Conservation (phyloP, 2,888 invertebrate species). For the Drosophila mayaguana region DNA sequence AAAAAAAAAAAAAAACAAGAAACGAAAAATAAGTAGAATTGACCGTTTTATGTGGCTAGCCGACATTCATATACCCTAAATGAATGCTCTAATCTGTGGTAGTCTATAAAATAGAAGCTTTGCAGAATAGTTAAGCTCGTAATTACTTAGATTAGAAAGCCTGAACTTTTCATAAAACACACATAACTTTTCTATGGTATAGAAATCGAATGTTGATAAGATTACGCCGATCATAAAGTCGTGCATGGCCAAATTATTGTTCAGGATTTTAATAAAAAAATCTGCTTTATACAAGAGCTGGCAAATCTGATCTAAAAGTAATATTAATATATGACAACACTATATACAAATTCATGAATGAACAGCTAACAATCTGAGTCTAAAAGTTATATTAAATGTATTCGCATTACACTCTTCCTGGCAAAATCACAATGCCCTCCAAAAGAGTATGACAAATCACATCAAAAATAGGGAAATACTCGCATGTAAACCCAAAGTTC, state of each 20-base stretch:
- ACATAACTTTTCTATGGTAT: neutral
- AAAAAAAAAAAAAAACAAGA: neutral
- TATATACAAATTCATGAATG: too few species aligned
- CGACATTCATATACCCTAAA: neutral
- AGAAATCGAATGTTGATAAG: neutral
- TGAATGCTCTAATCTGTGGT: neutral
- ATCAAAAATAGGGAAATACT: constrained; percentile 20
- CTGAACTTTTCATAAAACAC: neutral
- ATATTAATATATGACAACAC: too few species aligned
- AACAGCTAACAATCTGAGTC: too few species aligned
- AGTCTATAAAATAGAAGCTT: neutral
- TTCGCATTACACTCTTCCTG: neutral
- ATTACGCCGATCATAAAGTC: neutral
- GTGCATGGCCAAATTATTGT: neutral
- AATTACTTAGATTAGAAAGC: neutral
- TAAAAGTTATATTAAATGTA: neutral
- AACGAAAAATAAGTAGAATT: neutral
- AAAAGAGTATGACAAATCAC: constrained; percentile 3
- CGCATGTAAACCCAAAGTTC: constrained; percentile 46
- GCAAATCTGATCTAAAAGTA: too few species aligned
- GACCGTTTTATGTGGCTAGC: neutral
- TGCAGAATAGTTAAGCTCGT: neutral
- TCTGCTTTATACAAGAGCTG: neutral
- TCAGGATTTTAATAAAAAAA: neutral
- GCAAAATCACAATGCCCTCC: neutral